phyloP scores from a whole-genome alignment of 1,140 invertebrate species.

The Drosophila nigrodunni region DNA sequence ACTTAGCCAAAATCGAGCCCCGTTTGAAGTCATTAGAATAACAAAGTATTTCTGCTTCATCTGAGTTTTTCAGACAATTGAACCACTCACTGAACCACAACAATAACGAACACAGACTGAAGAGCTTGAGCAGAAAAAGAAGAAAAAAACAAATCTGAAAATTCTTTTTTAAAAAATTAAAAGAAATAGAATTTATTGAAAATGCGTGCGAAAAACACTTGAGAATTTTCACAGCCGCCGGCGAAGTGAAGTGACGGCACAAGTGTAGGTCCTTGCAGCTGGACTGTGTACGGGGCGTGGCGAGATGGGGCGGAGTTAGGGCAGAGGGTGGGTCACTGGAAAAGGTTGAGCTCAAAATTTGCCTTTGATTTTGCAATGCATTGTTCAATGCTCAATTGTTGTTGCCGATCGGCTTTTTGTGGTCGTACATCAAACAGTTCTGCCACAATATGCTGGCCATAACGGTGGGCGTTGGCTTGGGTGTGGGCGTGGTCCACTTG shows the following conservation, averaged over 20 bases:
- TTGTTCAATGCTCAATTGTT: conserved; percentile 38
- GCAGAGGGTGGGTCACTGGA: neutral
- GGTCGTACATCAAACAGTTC: conserved; percentile 54
- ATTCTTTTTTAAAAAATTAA: conserved; percentile 11
- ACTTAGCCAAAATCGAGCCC: neutral
- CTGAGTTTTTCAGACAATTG: no score
- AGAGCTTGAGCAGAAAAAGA: conserved; percentile 8
- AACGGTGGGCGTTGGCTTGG: neutral
- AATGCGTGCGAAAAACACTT: conserved; percentile 62
- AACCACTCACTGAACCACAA: conserved; percentile 15
- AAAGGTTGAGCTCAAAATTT: neutral
- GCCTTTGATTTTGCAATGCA: conserved; percentile 36
- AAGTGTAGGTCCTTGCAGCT: conserved; percentile 1
- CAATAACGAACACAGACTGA: conserved; percentile 28
- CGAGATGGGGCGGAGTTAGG: neutral
- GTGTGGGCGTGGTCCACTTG: conserved; percentile 49
- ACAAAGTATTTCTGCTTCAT: conserved; percentile 14
- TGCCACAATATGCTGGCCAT: neutral
- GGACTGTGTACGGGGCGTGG: neutral
- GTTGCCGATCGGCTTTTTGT: conserved; percentile 53
- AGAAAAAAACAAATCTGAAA: neutral
- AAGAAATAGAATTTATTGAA: conserved; percentile 55
- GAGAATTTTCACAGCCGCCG: conserved; percentile 49
- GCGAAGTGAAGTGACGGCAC: conserved; percentile 33
- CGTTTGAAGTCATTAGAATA: conserved; percentile 23